Conservation (phyloP, 2,888 invertebrate species). For the Polylopha cassiicola region DNA sequence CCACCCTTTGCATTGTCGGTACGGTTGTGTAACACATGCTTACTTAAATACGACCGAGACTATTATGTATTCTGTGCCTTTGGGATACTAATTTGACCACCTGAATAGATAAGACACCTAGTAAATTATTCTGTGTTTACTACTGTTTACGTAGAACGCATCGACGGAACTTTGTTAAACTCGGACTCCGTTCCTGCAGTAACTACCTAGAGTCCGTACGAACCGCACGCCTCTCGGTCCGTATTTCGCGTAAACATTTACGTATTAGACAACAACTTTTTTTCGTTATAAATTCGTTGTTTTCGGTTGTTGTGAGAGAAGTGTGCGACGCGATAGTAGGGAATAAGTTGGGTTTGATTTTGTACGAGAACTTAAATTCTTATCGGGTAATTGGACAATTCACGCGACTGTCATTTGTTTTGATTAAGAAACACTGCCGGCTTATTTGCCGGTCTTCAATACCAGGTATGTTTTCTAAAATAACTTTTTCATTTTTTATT, state of each 20-base stretch:
- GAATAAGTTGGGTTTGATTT: no score
- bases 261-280: conserved; percentile 59
- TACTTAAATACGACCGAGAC: no score
- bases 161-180: conserved; percentile 11
- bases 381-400: conserved; percentile 37
- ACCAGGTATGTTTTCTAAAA: conserved; percentile 46
- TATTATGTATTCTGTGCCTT: no score
- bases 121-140: not conserved
- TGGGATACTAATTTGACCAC: no score
- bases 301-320: not conserved
- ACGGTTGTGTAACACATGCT: no score
- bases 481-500: conserved; percentile 15
- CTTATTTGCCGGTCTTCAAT: conserved; percentile 48
- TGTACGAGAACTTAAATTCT: conserved; percentile 28
- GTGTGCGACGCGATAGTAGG: no score
- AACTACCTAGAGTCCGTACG: conserved; percentile 52
- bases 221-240: conserved; percentile 57
- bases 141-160: conserved; percentile 10
- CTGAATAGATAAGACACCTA: no score
- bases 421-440: conserved; percentile 51
- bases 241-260: conserved; percentile 59
- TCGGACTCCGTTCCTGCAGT: conserved; percentile 43
- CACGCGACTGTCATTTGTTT: conserved; percentile 56
- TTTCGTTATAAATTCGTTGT: no score
- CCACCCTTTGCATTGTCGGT: no score